Conservation (phyloP, 92 coral and sea anemone genomes). For the Siderastrea siderea region DNA sequence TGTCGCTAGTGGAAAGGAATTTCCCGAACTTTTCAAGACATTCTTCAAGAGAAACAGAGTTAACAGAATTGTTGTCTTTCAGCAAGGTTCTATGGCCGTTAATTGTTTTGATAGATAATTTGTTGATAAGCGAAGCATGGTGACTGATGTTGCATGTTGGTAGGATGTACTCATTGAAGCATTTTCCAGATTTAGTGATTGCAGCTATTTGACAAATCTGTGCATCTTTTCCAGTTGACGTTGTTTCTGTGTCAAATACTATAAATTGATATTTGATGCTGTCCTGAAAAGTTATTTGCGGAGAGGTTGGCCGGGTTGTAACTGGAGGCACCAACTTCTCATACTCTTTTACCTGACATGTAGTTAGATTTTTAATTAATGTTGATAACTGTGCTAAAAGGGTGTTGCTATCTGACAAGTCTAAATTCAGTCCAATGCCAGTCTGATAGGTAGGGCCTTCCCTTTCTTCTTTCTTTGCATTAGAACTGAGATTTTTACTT, state of each 20-base stretch:
- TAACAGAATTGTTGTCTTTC: neutral
- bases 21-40: too few relatives aligned
- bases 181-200: neutral
- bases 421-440: constrained; percentile 6
- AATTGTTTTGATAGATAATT: constrained; percentile 24
- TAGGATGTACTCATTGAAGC: constrained; percentile 31
- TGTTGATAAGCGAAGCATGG: constrained; percentile 52
- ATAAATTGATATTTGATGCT: constrained; percentile 30
- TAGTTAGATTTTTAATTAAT: too few relatives aligned
- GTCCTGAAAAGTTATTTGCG: neutral
- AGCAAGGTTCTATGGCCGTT: constrained; percentile 44
- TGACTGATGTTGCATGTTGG: constrained; percentile 43
- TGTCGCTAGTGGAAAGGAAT: too few relatives aligned
- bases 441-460: constrained; percentile 45
- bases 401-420: too few relatives aligned
- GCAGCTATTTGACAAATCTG: too few relatives aligned
- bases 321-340: constrained; percentile 27
- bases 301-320: constrained; percentile 30
- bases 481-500: constrained; percentile 19
- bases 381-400: too few relatives aligned
- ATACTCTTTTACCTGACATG: too few relatives aligned
- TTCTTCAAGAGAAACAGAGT: too few relatives aligned
- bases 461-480: constrained; percentile 35
- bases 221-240: neutral
- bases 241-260: constrained; percentile 54